Conservation (phyloP, 2,797 vertebrate species). For the Helostoma temminkii region DNA sequence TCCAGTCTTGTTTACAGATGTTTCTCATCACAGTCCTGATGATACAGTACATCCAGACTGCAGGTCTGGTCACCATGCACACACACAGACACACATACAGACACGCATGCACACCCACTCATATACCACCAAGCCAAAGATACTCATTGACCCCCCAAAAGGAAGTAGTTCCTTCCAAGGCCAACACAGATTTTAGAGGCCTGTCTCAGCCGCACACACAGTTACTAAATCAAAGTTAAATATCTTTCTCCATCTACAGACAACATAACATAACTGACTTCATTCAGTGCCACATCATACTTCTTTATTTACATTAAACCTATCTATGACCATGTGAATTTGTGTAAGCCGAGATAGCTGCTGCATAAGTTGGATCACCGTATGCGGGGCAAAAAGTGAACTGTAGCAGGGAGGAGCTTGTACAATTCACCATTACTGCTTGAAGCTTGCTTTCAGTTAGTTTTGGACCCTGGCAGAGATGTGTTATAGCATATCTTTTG, state of each 20-base stretch:
- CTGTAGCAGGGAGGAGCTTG: conserved; percentile 33
- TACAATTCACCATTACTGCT: conserved; percentile 22
- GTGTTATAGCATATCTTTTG: neutral
- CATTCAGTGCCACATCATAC: conserved; percentile 13
- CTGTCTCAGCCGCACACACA: neutral
- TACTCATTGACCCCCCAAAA: conserved; percentile 70
- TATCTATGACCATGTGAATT: conserved; percentile 30
- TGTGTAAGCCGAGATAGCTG: conserved; percentile 40
- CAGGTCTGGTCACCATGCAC: conserved; percentile 68
- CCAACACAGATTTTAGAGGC: conserved; percentile 42
- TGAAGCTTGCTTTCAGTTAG: conserved; percentile 5
- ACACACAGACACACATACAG: conserved; percentile 38
- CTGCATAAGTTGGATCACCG: conserved; percentile 57
- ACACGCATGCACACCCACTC: no score
- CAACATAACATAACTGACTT: conserved; percentile 3
- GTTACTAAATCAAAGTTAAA: conserved; percentile 14
- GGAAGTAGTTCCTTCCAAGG: conserved; percentile 67
- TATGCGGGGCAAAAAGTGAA: conserved; percentile 40
- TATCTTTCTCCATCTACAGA: conserved; percentile 2
- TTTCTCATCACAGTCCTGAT: conserved; percentile 78
- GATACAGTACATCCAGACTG: conserved; percentile 68
- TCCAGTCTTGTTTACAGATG: conserved; percentile 81
- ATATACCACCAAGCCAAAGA: conserved; percentile 62
- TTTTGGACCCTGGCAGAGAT: neutral
- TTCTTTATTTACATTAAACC: neutral